These are phyloP conservation scores for Macrosiphum euphorbiae DNA, from an alignment of 2,888 invertebrate genomes.

Conservation along the genomic window DNA sequence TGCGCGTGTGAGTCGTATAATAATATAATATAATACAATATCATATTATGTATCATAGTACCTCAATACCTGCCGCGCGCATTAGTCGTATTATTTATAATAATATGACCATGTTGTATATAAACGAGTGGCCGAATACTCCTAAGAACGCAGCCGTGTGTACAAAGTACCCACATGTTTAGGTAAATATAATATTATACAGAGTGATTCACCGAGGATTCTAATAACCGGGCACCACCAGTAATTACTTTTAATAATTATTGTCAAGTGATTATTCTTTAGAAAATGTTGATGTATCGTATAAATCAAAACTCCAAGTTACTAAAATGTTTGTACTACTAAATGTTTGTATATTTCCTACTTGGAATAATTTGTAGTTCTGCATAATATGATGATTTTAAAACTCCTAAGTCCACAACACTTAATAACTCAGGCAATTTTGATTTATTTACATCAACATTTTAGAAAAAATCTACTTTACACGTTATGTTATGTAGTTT, in stretches of 20 bases:
- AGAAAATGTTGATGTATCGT: background rate
- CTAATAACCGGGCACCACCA: background rate
- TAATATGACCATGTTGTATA: background rate
- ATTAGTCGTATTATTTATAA: constrained; percentile 6
- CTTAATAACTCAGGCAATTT: background rate
- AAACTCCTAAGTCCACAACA: background rate
- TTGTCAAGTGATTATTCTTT: background rate
- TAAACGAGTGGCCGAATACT: background rate
- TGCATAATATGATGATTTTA: no score
- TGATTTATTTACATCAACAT: background rate
- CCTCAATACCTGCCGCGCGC: constrained; percentile 12
- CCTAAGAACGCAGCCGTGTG: background rate
- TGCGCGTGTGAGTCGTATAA: background rate
- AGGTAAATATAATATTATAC: background rate
- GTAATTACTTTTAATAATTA: background rate
- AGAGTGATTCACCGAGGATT: background rate
- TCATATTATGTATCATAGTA: background rate
- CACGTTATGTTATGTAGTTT: no score
- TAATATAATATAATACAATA: background rate
- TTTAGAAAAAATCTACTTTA: background rate
- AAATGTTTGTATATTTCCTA: no score
- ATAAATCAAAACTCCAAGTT: background rate
- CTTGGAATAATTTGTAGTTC: background rate
- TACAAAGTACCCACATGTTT: background rate
- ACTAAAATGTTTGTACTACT: no score